Evolutionary conservation across 2,888 invertebrate species (phyloP).

Genomic region (Resseliella maxima): DNA sequence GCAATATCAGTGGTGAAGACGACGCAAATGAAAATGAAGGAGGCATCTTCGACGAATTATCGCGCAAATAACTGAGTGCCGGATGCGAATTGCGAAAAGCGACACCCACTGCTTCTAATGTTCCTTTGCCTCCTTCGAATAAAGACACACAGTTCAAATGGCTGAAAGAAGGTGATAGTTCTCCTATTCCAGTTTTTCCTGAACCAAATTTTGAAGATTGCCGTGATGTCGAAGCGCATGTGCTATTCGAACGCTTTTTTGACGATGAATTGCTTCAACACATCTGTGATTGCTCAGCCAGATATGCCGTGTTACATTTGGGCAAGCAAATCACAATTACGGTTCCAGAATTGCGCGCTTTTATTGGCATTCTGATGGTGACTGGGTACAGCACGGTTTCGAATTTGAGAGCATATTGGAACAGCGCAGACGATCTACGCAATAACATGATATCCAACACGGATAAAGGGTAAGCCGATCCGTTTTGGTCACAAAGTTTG

Average conservation of each 20-base stretch:
- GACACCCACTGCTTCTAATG: too few relatives aligned
- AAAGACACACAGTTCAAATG: background rate
- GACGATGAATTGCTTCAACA: slow-evolving; percentile 38
- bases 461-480: background rate
- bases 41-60: too few relatives aligned
- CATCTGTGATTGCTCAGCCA: background rate
- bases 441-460: slow-evolving; percentile 55
- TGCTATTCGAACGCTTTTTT: slow-evolving; percentile 35
- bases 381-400: slow-evolving; percentile 59
- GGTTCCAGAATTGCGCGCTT: slow-evolving; percentile 16
- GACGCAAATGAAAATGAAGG: too few relatives aligned
- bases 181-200: slow-evolving; percentile 1
- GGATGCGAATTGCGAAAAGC: too few relatives aligned
- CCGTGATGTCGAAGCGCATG: background rate
- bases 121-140: too few relatives aligned
- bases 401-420: slow-evolving; percentile 59
- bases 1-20: too few relatives aligned
- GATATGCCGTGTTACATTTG: slow-evolving; percentile 5
- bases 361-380: slow-evolving; percentile 59
- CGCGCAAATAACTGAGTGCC: too few relatives aligned
- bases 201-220: slow-evolving; percentile 11
- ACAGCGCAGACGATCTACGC: slow-evolving; percentile 57
- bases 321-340: background rate
- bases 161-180: background rate
- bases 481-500: background rate